These are phyloP conservation scores for Pseudolycoriella hygida DNA, from an alignment of 2,888 invertebrate genomes.

Conservation along the genomic window DNA sequence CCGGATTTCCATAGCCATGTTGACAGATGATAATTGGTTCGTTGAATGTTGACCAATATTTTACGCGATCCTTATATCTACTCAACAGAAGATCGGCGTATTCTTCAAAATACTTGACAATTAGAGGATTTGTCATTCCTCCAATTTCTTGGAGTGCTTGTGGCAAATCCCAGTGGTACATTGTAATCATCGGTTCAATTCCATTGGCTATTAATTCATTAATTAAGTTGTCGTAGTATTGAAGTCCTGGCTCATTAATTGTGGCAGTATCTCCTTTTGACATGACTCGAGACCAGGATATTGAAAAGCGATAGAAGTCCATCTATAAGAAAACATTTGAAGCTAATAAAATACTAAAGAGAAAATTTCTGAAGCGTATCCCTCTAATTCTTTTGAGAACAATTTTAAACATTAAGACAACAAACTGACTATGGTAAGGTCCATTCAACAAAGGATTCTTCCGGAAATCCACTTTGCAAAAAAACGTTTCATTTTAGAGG, in stretches of 20 bases:
- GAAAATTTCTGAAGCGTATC: too few relatives aligned
- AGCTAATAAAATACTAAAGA: too few relatives aligned
- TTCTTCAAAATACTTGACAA: constrained; percentile 31
- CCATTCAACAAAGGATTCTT: too few relatives aligned
- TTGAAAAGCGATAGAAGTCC: constrained; percentile 37
- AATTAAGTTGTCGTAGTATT: constrained; percentile 46
- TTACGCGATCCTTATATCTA: constrained; percentile 14
- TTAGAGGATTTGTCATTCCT: constrained; percentile 30
- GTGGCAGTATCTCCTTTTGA: constrained; percentile 35
- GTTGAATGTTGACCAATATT: constrained; percentile 40
- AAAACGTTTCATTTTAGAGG: too few relatives aligned
- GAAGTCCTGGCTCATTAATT: constrained; percentile 39
- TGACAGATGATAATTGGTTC: constrained; percentile 32
- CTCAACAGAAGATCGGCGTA: constrained; percentile 26
- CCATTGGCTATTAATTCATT: constrained; percentile 38
- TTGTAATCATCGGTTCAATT: constrained; percentile 40
- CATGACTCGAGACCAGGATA: constrained; percentile 45
- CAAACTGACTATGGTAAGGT: too few relatives aligned
- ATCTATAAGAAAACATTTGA: constrained; percentile 11
- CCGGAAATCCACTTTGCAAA: too few relatives aligned
- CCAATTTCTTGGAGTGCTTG: constrained; percentile 35
- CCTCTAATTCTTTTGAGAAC: too few relatives aligned
- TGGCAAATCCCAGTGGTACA: constrained; percentile 36
- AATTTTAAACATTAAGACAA: too few relatives aligned
- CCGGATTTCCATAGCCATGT: constrained; percentile 30